Evolutionary conservation across 1,140 invertebrate genomes (phyloP).

Genomic region (Ceratoteleas bidentatus): DNA sequence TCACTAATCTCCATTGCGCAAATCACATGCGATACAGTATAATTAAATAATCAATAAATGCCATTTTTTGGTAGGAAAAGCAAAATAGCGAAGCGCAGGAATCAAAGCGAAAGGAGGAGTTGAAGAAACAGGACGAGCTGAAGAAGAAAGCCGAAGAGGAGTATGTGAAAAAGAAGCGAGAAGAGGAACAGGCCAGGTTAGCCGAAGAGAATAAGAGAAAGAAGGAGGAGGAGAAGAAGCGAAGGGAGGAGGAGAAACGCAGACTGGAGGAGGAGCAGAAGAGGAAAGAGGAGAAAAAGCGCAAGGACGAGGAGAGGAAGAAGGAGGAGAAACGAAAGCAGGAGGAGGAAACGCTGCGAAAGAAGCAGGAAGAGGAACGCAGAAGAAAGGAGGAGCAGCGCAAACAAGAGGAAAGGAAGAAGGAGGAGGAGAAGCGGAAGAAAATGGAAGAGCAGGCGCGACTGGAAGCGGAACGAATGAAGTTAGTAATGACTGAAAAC

Average conservation of each 20-base stretch:
- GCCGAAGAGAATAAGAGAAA: conserved; percentile 71
- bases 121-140: conserved; percentile 77
- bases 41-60: too few species aligned
- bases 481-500: conserved; percentile 8
- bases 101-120: conserved; percentile 80
- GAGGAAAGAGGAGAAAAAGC: conserved; percentile 81
- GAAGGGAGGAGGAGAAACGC: conserved; percentile 79
- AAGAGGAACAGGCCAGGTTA: conserved; percentile 81
- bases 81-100: conserved; percentile 74
- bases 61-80: conserved; percentile 72
- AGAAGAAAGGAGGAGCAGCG: conserved; percentile 80
- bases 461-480: conserved; percentile 79
- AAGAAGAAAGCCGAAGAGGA: conserved; percentile 78
- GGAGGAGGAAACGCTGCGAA: conserved; percentile 73
- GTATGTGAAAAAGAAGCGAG: conserved; percentile 74
- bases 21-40: too few species aligned
- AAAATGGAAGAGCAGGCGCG: conserved; percentile 80
- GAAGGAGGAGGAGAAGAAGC: conserved; percentile 79
- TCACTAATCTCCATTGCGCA: too few species aligned
- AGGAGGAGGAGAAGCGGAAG: conserved; percentile 77
- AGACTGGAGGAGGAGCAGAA: conserved; percentile 73
- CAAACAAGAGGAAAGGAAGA: conserved; percentile 79
- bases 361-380: conserved; percentile 79
- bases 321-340: conserved; percentile 79
- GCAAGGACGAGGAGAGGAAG: conserved; percentile 78